Evolutionary conservation across 2,797 vertebrate species (phyloP).

Genomic region (Danio choprae): DNA sequence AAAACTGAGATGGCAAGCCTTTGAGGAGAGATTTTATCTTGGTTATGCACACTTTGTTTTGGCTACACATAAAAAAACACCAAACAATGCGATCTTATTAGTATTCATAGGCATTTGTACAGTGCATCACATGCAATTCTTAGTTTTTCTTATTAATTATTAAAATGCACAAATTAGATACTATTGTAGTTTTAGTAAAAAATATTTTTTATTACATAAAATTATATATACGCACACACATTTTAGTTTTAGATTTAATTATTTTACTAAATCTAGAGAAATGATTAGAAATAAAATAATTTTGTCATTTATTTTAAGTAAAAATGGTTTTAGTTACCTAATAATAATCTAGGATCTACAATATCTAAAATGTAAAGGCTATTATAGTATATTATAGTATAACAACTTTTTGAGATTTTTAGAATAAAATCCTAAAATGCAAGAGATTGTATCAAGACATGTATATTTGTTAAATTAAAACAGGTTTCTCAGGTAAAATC

Average conservation of each 20-base stretch:
- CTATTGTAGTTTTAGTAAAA: too few species aligned
- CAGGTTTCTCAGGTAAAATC: too few species aligned
- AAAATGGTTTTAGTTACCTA: too few species aligned
- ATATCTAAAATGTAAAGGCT: neutral
- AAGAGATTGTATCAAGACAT: neutral
- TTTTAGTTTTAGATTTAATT: too few species aligned
- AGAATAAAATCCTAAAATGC: neutral
- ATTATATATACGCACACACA: too few species aligned
- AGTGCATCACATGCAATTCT: neutral
- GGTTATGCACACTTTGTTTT: conserved; percentile 36
- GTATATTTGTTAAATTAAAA: too few species aligned
- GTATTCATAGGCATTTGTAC: neutral
- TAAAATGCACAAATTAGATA: neutral
- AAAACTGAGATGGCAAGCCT: conserved; percentile 13
- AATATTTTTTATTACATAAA: too few species aligned
- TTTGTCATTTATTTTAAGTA: too few species aligned
- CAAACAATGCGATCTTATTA: conserved; percentile 2
- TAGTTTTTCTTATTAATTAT: neutral
- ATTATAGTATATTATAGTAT: too few species aligned
- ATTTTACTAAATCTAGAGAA: too few species aligned
- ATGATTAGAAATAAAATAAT: too few species aligned
- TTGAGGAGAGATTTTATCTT: conserved; percentile 31
- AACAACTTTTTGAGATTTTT: neutral
- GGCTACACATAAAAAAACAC: conserved; percentile 15
- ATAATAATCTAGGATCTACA: neutral